Base-by-base conservation (phyloP, 2,888 invertebrate species). In the Pandemis cinnamomeana region DNA sequence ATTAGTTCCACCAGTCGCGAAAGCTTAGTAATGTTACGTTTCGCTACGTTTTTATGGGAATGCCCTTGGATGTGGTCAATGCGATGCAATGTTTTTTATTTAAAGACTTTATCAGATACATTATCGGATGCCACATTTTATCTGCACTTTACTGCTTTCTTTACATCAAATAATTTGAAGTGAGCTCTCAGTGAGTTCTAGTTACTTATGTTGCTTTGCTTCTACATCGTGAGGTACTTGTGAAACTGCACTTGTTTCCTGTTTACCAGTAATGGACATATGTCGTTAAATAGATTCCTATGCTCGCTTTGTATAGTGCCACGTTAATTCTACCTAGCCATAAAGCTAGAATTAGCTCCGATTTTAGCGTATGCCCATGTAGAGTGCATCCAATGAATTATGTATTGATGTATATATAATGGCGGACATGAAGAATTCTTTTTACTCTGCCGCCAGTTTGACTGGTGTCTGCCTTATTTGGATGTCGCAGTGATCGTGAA, bases 1-100 rank as follows among this genome's bases (percentile, higher is more conserved):
- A 92, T 93, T 92, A 91, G 92, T 93, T 92, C 91, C 91, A 88
- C 87, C 81, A 90, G 84, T 79, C 80, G 80, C 84, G 85, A 89
- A 87, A 89, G 86, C 86, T 85, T 80, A 80, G 72, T 80, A 80
- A 82, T 85, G 83, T 79, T 81, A 82, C 81, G 83, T 84, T 86
- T 85, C 82, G 81, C 83, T 84, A 84, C 80, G 81, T 84, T 80
- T 82, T 81, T 79, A 78, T 78, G 77, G 76, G 78, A 81, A 79
- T 83, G 80, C 77, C 85, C 86, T 85, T 84, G 82, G 72, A 71
- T 61, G 51, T 74, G 61, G 61, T 36, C 53, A 42, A 41, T 53
- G 41, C 48, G 13, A 36, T 27, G 53, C 36, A 27, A 36, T 7
- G 53, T 53, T 67, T 67, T 20, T 51, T 67, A 53, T 67, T 67